Conservation (phyloP, 2,888 invertebrate species). For the Tenthredo livida region DNA sequence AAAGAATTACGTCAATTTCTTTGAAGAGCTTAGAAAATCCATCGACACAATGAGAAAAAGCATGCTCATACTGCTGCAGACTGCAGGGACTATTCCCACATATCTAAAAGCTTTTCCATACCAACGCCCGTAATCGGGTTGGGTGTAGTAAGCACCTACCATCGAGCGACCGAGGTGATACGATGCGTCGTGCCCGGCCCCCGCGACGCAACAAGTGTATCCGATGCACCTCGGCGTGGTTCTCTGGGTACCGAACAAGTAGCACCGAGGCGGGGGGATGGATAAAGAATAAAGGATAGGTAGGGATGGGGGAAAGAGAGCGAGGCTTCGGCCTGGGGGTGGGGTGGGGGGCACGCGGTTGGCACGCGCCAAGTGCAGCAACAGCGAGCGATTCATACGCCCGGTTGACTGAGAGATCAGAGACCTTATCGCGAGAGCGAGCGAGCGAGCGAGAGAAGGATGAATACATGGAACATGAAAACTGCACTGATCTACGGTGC, state of each 20-base stretch:
- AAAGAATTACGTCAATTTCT: too few species aligned
- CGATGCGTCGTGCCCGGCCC: constrained; percentile 33
- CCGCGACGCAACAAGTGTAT: constrained; percentile 50
- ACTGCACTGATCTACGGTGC: background rate
- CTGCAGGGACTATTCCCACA: too few species aligned
- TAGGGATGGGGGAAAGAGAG: constrained; percentile 51
- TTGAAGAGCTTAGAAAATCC: too few species aligned
- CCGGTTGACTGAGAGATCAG: constrained; percentile 40
- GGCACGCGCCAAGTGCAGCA: constrained; percentile 77
- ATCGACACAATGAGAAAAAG: too few species aligned
- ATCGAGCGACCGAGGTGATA: background rate
- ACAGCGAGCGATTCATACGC: constrained; percentile 64
- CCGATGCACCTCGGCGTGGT: constrained; percentile 45
- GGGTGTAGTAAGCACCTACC: background rate
- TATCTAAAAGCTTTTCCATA: too few species aligned
- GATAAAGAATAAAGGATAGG: constrained; percentile 32
- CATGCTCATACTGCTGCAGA: too few species aligned
- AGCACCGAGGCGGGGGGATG: constrained; percentile 54
- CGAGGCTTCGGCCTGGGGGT: constrained; percentile 65
- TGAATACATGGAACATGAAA: background rate
- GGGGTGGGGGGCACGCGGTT: constrained; percentile 72
- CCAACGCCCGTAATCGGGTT: too few species aligned
- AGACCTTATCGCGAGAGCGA: background rate
- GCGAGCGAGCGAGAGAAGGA: constrained; percentile 26
- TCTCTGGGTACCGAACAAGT: constrained; percentile 45